A percentile compares a stretch with the other conserved stretches of the same genome.
These are phyloP conservation scores for Ictalurus punctatus DNA, from an alignment of 2,113 vertebrate genomes.

Conservation along the genomic window DNA sequence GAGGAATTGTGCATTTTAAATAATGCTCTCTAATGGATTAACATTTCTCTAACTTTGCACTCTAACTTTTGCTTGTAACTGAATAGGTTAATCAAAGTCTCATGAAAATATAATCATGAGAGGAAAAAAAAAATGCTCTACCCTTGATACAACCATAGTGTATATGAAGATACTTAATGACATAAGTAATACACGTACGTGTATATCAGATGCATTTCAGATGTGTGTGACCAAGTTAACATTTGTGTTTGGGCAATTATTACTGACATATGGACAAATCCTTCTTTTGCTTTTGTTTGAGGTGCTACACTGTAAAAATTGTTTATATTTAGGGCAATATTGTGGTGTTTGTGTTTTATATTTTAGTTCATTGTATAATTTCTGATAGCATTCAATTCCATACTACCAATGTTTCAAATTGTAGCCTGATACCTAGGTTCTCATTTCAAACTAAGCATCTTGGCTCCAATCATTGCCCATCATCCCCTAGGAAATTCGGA, in stretches of 20 bases:
- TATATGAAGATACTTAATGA: slow-evolving; percentile 36
- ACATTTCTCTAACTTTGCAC: slow-evolving; percentile 24
- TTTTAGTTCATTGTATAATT: slow-evolving; percentile 8
- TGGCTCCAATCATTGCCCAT: slow-evolving; percentile 2
- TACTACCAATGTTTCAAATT: slow-evolving; percentile 26
- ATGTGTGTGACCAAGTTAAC: neutral
- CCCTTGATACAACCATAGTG: neutral
- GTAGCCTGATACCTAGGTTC: slow-evolving; percentile 10
- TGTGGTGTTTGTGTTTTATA: slow-evolving; percentile 13
- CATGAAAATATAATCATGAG: neutral
- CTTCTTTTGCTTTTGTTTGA: slow-evolving; percentile 45
- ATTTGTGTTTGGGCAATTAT: slow-evolving; percentile 50
- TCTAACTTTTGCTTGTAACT: slow-evolving; percentile 2
- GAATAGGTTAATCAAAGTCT: slow-evolving; percentile 16
- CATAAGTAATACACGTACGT: neutral
- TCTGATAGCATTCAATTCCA: slow-evolving; percentile 18
- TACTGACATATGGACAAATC: slow-evolving; percentile 57
- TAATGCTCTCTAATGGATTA: neutral
- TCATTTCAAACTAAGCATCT: neutral
- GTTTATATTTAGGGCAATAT: slow-evolving; percentile 45
- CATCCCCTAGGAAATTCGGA: neutral
- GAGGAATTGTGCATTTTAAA: neutral
- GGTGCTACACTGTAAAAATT: slow-evolving; percentile 60
- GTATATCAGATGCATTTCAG: slow-evolving; percentile 16
- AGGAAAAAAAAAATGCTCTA: neutral